These are phyloP conservation scores for Eudorcas thomsonii DNA, from an alignment of 2,113 vertebrate species.

Conservation along the genomic window DNA sequence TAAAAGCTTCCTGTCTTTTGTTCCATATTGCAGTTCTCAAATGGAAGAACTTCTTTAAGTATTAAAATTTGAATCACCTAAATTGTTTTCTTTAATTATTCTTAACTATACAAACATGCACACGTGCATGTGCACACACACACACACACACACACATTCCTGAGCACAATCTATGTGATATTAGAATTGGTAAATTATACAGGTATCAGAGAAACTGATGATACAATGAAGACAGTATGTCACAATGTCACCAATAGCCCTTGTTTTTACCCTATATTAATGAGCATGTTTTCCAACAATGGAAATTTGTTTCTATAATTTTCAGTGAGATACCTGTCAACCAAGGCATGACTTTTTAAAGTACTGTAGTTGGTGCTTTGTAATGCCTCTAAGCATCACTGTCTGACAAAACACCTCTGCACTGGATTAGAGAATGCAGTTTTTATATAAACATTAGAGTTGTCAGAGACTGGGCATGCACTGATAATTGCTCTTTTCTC, in stretches of 20 bases:
- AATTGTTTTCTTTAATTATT: not conserved
- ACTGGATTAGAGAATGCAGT: not conserved
- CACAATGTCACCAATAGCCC: not conserved
- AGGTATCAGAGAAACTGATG: not conserved
- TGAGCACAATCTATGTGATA: not conserved
- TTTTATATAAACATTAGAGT: slow-evolving; percentile 31
- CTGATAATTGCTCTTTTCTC: slow-evolving; percentile 57
- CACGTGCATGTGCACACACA: accelerated
- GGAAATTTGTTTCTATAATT: not conserved
- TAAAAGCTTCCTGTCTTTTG: not conserved
- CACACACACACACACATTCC: not conserved
- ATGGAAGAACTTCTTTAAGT: not conserved
- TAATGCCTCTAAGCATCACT: not conserved
- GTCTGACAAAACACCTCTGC: not conserved
- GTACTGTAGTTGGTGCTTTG: not conserved
- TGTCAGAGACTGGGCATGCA: not conserved
- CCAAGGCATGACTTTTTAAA: not conserved
- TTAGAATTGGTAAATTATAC: not conserved
- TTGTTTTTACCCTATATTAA: not conserved
- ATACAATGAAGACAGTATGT: not conserved
- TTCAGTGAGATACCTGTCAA: not conserved
- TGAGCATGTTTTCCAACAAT: slow-evolving; percentile 24
- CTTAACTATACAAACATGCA: not conserved
- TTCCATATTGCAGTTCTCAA: not conserved
- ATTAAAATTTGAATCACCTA: not conserved